Evolutionary conservation across 1,140 invertebrate genomes (phyloP).

Genomic region (Acyrthosiphon pisum): DNA sequence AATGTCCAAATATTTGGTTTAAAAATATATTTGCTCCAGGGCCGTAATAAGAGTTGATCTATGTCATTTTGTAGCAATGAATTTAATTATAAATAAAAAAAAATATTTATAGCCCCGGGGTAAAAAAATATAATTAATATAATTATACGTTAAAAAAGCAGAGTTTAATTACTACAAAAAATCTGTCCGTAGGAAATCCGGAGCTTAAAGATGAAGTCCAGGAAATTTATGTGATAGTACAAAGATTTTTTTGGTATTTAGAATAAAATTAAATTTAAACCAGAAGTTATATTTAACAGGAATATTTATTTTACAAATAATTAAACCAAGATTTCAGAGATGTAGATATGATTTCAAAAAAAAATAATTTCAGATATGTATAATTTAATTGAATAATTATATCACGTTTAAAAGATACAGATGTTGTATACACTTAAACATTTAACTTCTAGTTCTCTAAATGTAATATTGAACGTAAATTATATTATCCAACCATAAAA

Average conservation of each 20-base stretch:
- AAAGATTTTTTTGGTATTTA: background rate
- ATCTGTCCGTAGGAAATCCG: background rate
- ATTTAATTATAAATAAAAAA: background rate
- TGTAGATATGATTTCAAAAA: background rate
- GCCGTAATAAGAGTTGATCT: too few relatives aligned
- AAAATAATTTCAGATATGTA: background rate
- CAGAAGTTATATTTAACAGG: background rate
- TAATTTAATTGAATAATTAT: too few relatives aligned
- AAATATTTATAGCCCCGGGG: background rate
- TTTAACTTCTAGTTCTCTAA: too few relatives aligned
- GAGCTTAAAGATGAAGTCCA: background rate
- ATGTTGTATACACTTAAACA: too few relatives aligned
- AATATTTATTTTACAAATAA: background rate
- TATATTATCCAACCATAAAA: too few relatives aligned
- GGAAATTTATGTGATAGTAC: background rate
- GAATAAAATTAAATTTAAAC: background rate
- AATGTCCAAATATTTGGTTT: too few relatives aligned
- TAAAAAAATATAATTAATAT: slow-evolving; percentile 33
- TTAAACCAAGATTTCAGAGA: background rate
- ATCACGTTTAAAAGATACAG: too few relatives aligned
- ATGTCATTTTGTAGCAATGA: too few relatives aligned
- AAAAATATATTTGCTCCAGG: too few relatives aligned
- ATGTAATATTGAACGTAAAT: too few relatives aligned
- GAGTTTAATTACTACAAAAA: background rate
- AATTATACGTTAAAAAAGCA: background rate